These are phyloP conservation scores for Ptiloglossa arizonensis DNA, from an alignment of 1,140 invertebrate species.

Conservation along the genomic window DNA sequence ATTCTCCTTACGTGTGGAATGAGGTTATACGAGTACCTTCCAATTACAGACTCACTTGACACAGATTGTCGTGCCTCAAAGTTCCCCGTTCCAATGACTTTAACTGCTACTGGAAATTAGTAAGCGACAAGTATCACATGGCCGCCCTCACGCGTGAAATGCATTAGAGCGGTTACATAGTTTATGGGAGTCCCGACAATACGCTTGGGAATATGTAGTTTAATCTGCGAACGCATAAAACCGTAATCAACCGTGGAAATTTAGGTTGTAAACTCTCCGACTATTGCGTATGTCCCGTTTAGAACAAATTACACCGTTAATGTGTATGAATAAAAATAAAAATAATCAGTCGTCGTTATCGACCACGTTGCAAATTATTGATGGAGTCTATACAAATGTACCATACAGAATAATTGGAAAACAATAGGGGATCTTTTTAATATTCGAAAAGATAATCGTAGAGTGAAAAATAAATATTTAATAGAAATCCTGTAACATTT, in stretches of 20 bases:
- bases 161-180: background rate
- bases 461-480: too few relatives aligned
- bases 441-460: too few relatives aligned
- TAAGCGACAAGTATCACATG: conserved; percentile 4
- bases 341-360: too few relatives aligned
- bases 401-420: too few relatives aligned
- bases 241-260: background rate
- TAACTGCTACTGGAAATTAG: conserved; percentile 23
- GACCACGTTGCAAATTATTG: too few relatives aligned
- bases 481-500: too few relatives aligned
- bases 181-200: background rate
- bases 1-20: conserved; percentile 32
- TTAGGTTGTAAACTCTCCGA: too few relatives aligned
- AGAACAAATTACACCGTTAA: background rate
- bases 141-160: background rate
- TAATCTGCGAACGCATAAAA: background rate
- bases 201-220: background rate
- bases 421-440: too few relatives aligned
- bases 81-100: conserved; percentile 14
- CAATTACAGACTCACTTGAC: conserved; percentile 49
- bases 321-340: too few relatives aligned
- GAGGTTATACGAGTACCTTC: conserved; percentile 38
- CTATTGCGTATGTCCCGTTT: background rate
- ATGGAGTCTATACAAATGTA: too few relatives aligned
- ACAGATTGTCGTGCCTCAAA: conserved; percentile 34